Evolutionary conservation across 30 jellyfish, hydroid and myxozoan genomes (phyloP).

Genomic region (Cassiopea xamachana): DNA sequence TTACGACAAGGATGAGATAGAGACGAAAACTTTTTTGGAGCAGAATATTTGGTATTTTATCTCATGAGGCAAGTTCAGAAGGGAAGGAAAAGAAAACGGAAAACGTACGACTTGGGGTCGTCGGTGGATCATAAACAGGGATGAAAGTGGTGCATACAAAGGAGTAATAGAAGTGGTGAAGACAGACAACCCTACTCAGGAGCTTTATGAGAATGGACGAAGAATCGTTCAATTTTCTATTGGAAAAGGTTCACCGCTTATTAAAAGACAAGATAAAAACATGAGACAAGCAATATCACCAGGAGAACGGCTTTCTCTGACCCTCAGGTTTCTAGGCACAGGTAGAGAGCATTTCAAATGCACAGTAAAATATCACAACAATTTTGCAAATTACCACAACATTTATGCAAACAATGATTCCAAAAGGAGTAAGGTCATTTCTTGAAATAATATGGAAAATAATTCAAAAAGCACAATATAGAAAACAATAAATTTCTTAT

Average conservation of each 20-base stretch:
- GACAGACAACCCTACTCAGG: conserved; percentile 10
- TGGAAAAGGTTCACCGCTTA: conserved; percentile 19
- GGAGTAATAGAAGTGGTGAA: background rate
- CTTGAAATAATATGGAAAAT: background rate
- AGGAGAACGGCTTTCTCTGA: conserved; percentile 19
- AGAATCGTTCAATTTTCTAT: conserved; percentile 4
- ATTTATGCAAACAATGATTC: background rate
- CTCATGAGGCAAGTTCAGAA: background rate
- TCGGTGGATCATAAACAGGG: background rate
- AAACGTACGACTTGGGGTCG: conserved; percentile 12
- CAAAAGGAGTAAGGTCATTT: background rate
- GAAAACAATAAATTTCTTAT: background rate
- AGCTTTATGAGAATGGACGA: conserved; percentile 6
- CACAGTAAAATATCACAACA: background rate
- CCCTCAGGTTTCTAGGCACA: conserved; percentile 30
- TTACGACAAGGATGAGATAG: conserved; percentile 1
- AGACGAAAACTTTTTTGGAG: background rate
- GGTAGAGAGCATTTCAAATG: conserved; percentile 2
- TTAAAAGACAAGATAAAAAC: conserved; percentile 4
- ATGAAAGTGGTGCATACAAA: background rate
- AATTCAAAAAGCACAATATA: background rate
- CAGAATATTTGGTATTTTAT: background rate
- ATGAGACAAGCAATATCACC: conserved; percentile 22
- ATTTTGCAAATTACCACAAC: background rate
- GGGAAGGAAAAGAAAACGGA: conserved; percentile 1